Base-by-base conservation (phyloP, 2,888 invertebrate genomes). In the Trachelus troglodyta region DNA sequence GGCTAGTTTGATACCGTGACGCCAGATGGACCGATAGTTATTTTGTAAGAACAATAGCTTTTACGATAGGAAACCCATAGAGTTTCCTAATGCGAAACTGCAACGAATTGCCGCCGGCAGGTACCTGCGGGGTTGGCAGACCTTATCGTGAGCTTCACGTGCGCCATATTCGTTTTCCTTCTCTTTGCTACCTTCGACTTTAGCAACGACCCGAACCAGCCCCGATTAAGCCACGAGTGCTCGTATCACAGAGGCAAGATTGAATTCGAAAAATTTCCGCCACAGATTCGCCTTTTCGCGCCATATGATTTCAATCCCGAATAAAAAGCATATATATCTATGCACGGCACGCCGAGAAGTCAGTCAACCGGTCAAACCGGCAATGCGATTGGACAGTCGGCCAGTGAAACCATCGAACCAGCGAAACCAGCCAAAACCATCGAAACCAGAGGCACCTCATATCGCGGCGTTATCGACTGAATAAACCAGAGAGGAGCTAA, bases 401-500 rank as follows among this genome's bases (percentile, higher is more conserved):
- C 56, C 56, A 56, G 56, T 23, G 56, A 56, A 56, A 23, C 56
- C 56, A 23, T 56, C 56, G 56, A 56, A 56, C 56, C 23, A 56
- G 56, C 23, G 23, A 56, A 56, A 56, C 40, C 56, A 56, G 56
- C 23, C 23, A 23, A 56, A 56, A 56, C 56, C 56, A 56, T 56
- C 82, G 79, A 82, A 83, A 84, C 83, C 79, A 79, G 81, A 84
- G 81, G 81, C 81, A 81, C 83, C 85, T 89, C 89, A 87, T 89
- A 90, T 89, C 87, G 85, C 79, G 83, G 83, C 84, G 86, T 88
- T 89, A 90, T 89, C 89, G 89, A 88, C 85, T 87, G 89, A 85
- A 89, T 90, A 89, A 90, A 89, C 88, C 89, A 85, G 85, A 87
- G 83, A 82, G 84, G 30, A 31, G 68, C 56, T 56, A 77, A 79